Conservation (phyloP, 2,888 invertebrate genomes). For the Leistus spinibarbis region DNA sequence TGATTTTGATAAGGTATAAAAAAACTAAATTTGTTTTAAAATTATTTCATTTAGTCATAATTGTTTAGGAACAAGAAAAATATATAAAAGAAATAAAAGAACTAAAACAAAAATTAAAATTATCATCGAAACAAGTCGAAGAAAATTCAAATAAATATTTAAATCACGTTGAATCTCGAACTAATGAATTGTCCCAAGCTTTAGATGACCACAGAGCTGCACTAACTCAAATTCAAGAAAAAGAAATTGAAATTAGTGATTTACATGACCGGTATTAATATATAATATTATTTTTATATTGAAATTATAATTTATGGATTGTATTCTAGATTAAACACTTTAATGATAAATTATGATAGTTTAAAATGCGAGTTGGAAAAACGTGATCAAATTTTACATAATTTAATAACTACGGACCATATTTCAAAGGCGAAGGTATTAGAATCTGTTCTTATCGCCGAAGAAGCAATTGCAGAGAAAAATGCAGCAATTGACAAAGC, state of each 20-base stretch:
- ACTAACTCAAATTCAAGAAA: constrained; percentile 39
- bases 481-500: constrained; percentile 61
- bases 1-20: constrained; percentile 47
- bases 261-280: constrained; percentile 47
- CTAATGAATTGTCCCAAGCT: constrained; percentile 40
- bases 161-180: constrained; percentile 46
- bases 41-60: constrained; percentile 11
- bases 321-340: constrained; percentile 42
- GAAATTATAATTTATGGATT: neutral
- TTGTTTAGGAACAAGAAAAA: constrained; percentile 26
- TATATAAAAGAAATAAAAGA: constrained; percentile 44
- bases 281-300: neutral
- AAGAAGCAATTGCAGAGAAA: constrained; percentile 64
- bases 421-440: constrained; percentile 62
- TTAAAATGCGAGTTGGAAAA: constrained; percentile 57
- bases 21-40: neutral
- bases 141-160: constrained; percentile 45
- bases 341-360: constrained; percentile 47
- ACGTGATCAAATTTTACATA: constrained; percentile 54
- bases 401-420: constrained; percentile 57
- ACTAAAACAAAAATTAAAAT: constrained; percentile 45
- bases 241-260: constrained; percentile 46
- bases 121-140: constrained; percentile 44
- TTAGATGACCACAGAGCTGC: constrained; percentile 14
- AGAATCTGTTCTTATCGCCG: constrained; percentile 64